These are phyloP conservation scores for Adelognathus sp. DNA, from an alignment of 2,888 invertebrate genomes.

Conservation along the genomic window DNA sequence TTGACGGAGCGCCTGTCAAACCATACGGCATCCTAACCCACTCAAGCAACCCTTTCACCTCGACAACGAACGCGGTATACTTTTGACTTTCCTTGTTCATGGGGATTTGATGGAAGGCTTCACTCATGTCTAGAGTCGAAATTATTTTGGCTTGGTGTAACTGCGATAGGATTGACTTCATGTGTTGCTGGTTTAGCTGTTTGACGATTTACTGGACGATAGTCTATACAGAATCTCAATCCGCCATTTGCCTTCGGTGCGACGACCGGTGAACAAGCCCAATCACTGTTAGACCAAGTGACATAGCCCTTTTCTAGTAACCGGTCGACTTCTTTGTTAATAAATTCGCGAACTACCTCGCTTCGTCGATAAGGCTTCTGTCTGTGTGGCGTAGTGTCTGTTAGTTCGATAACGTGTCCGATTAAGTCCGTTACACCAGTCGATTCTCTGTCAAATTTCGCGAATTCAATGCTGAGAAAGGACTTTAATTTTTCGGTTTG, in stretches of 20 bases:
- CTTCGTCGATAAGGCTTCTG: constrained; percentile 43
- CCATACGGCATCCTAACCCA: constrained; percentile 57
- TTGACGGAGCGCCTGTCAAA: constrained; percentile 47
- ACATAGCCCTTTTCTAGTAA: constrained; percentile 30
- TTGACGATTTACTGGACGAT: constrained; percentile 44
- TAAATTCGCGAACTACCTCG: constrained; percentile 28
- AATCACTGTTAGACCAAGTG: constrained; percentile 43
- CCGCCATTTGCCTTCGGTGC: constrained; percentile 26
- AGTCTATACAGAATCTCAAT: constrained; percentile 48
- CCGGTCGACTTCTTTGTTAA: constrained; percentile 28
- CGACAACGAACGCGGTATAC: constrained; percentile 51
- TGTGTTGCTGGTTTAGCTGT: constrained; percentile 52
- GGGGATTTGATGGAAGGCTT: constrained; percentile 53
- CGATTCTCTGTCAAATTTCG: constrained; percentile 41
- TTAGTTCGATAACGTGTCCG: constrained; percentile 41
- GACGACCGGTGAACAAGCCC: constrained; percentile 48
- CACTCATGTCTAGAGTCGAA: constrained; percentile 52
- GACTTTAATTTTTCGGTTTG: neutral
- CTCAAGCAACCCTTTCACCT: constrained; percentile 38
- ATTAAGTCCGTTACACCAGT: constrained; percentile 44
- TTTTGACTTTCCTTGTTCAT: constrained; percentile 35
- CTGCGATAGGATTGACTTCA: constrained; percentile 51
- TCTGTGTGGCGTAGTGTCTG: constrained; percentile 36
- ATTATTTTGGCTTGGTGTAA: constrained; percentile 43
- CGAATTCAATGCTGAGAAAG: constrained; percentile 33